Base-by-base conservation (phyloP, 2,797 vertebrate genomes). In the Melanotaenia trifasciata region DNA sequence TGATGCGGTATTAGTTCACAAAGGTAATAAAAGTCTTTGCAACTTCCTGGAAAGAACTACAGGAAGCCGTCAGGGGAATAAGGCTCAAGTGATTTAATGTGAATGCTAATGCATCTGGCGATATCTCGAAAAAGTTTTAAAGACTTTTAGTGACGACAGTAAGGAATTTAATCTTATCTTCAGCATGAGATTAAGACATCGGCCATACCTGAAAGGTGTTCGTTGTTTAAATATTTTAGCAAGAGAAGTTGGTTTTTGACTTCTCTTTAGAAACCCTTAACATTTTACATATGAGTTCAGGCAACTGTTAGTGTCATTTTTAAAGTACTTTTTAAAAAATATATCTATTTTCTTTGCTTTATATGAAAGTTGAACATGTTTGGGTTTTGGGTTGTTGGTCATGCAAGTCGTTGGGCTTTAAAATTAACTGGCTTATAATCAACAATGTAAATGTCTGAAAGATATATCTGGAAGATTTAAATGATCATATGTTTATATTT, bases 81-180 rank as follows among this genome's bases (percentile, higher is more conserved):
- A 50, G 18, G 32, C 40, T 22, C 45, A 24, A 12, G 33, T 10
- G 58, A 35, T 32, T 33, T 14, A 47, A 67, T 54, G 45, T 58
- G 50, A 70, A 72, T 3, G 68, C 6, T 1, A 12, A 70, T n/a
- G 47, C 64, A 45, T 33, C 64, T 6, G 20, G 66, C 76, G 61
- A 72, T 26, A n/a, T 51, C 8, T 4, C 13, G 14, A 10, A 32
- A 63, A 72, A 72, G 16, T 5, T 67, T 24, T 62, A 56, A 74
- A 64, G 18, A 62, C 16, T 35, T 67, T 35, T 58, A 54, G 10
- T 51, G 62, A 80, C 0, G 12, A 32, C 14, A 54, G 16, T 14
- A 74, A 24, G 12, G 24, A 62, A 50, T 24, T 58, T 0, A 47
- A 14, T 47, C 22, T 28, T 51, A 62, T 81, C 36, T 45, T 51